phyloP scores from a whole-genome alignment of 2,888 invertebrate genomes.

The Drosophila quinaria region DNA sequence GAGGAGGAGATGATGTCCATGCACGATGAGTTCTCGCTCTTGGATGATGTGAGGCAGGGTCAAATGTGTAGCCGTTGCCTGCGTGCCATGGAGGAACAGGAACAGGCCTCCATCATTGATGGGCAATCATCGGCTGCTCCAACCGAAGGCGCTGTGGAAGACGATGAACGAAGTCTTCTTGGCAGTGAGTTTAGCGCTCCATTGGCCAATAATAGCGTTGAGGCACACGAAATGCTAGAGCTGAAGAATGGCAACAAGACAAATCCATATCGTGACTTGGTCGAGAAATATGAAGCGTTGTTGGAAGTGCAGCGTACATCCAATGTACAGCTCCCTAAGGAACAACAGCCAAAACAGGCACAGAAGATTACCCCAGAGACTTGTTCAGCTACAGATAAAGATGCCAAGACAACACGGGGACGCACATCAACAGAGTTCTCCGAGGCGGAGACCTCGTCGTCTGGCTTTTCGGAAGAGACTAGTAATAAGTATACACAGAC shows the following conservation, averaged over 20 bases:
- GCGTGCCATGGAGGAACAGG: conserved; percentile 88
- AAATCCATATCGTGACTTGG: conserved; percentile 92
- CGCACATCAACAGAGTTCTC: conserved; percentile 93
- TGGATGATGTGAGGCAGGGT: conserved; percentile 95
- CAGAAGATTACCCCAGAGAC: conserved; percentile 17
- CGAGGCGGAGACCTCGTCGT: conserved; percentile 94
- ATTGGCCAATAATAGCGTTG: conserved; percentile 66
- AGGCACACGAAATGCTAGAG: conserved; percentile 76
- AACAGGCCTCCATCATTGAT: conserved; percentile 85
- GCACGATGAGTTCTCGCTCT: conserved; percentile 93
- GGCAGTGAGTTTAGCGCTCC: conserved; percentile 74
- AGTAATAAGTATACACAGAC: conserved; percentile 94
- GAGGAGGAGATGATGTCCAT: conserved; percentile 91
- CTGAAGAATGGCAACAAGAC: conserved; percentile 70
- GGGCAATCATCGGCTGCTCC: conserved; percentile 88
- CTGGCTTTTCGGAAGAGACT: conserved; percentile 94
- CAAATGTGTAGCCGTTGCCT: conserved; percentile 93
- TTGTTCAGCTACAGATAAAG: conserved; percentile 50
- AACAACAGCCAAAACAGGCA: conserved; percentile 88
- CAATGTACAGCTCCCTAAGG: conserved; percentile 87
- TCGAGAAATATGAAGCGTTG: conserved; percentile 94
- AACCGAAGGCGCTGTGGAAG: conserved; percentile 88
- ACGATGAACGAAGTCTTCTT: conserved; percentile 87
- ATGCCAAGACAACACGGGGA: conserved; percentile 85
- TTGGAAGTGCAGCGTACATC: conserved; percentile 91